A percentile compares a stretch with the other conserved stretches of the same genome.
phyloP scores from a whole-genome alignment of 2,797 vertebrate genomes.

The Varecia variegata region DNA sequence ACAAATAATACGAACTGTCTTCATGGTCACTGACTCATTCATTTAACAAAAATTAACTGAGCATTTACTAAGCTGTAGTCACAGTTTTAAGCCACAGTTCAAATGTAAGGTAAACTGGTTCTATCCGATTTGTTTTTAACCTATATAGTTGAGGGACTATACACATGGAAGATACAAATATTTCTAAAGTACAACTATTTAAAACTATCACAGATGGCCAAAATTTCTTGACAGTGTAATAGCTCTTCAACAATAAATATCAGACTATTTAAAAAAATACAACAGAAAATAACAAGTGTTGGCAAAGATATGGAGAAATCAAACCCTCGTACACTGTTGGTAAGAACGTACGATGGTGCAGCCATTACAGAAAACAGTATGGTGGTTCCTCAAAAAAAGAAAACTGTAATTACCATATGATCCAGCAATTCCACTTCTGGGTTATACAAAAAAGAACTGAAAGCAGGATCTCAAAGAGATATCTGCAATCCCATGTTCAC shows the following conservation, averaged over 20 bases:
- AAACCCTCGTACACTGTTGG: background rate
- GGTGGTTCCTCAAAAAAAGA: background rate
- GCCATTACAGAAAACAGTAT: background rate
- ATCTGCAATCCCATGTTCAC: background rate
- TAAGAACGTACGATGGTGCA: background rate
- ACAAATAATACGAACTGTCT: background rate
- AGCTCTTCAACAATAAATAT: background rate
- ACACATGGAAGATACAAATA: background rate
- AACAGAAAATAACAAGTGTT: background rate
- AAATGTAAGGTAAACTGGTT: background rate
- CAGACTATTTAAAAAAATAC: background rate
- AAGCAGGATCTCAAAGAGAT: background rate
- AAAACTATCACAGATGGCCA: background rate
- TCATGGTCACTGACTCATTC: background rate
- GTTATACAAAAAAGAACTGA: background rate
- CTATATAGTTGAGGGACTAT: background rate
- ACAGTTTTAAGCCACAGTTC: background rate
- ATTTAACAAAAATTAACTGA: background rate
- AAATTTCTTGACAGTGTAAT: background rate
- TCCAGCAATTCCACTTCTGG: background rate
- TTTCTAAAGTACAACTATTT: background rate
- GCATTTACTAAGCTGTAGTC: background rate
- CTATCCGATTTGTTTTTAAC: slow-evolving; percentile 1
- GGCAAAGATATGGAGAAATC: background rate
- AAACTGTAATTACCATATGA: background rate